These are phyloP conservation scores for Sebastes hubbsi DNA, from an alignment of 2,797 vertebrate species.

Conservation along the genomic window DNA sequence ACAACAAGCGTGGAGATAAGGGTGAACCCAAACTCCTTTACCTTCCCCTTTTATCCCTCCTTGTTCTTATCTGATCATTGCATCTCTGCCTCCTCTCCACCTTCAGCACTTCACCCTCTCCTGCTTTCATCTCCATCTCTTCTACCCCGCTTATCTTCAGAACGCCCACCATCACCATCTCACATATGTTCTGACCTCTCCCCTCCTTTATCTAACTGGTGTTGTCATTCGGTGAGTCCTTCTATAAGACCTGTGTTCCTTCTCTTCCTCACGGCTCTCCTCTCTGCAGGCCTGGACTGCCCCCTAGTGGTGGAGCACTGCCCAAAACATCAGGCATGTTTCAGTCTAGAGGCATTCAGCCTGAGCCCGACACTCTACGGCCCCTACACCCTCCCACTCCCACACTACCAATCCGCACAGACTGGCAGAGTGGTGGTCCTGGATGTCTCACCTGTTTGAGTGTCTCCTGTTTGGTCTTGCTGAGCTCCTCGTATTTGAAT, in stretches of 20 bases:
- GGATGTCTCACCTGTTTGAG: conserved; percentile 89
- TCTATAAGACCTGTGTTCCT: background rate
- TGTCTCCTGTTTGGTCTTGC: conserved; percentile 93
- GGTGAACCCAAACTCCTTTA: background rate
- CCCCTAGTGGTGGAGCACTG: conserved; percentile 38
- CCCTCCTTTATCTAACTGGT: background rate
- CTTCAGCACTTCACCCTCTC: background rate
- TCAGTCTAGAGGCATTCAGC: too few relatives aligned
- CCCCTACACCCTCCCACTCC: too few relatives aligned
- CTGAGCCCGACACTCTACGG: too few relatives aligned
- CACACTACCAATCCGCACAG: background rate
- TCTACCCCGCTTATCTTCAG: background rate
- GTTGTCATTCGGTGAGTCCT: background rate
- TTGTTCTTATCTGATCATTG: conserved; percentile 7
- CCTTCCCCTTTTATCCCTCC: background rate
- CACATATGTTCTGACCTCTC: background rate
- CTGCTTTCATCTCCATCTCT: conserved; percentile 14
- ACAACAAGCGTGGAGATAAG: conserved; percentile 6
- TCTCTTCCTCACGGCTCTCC: rapidly evolving
- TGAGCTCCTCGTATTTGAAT: conserved; percentile 94
- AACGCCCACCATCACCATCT: background rate
- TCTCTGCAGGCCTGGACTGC: conserved; percentile 19
- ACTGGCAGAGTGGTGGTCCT: background rate
- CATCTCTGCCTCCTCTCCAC: background rate
- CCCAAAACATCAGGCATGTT: background rate